These are phyloP conservation scores for Piscicola geometra DNA, from an alignment of 2,888 invertebrate genomes.

Conservation along the genomic window DNA sequence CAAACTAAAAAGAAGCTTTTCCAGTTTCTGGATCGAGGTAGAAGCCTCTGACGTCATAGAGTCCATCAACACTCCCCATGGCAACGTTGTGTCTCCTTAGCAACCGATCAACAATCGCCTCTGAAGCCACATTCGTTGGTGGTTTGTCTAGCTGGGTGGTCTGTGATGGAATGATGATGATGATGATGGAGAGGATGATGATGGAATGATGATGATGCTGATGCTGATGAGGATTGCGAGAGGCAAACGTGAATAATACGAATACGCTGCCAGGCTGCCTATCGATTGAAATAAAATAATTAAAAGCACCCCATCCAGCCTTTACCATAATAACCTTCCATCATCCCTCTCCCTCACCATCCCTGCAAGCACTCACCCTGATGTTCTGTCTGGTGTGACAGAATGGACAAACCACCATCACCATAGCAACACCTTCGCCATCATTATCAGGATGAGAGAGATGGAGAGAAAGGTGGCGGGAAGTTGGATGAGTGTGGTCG, in stretches of 20 bases:
- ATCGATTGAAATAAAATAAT: no score
- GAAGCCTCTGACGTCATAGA: constrained; percentile 24
- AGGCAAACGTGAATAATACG: no score
- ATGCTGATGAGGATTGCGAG: no score
- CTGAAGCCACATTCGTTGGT: constrained; percentile 17
- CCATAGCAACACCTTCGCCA: no score
- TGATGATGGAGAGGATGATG: no score
- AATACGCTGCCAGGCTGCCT: no score
- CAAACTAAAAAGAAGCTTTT: constrained; percentile 28
- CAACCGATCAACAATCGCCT: constrained; percentile 29
- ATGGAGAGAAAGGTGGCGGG: neutral
- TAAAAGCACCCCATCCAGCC: no score
- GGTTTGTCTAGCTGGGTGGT: neutral
- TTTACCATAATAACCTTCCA: no score
- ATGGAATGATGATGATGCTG: no score
- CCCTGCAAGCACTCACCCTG: neutral
- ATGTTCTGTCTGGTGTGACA: constrained; percentile 4
- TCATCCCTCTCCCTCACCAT: no score
- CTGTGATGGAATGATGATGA: no score
- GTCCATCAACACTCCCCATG: constrained; percentile 4
- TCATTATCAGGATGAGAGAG: neutral
- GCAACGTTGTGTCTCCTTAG: constrained; percentile 31
- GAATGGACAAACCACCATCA: neutral
- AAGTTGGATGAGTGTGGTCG: neutral
- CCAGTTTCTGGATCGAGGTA: constrained; percentile 21